A percentile compares a stretch with the other conserved stretches of the same genome.
Conservation (phyloP, 2,888 invertebrate species). For the Heliconius aoede region DNA sequence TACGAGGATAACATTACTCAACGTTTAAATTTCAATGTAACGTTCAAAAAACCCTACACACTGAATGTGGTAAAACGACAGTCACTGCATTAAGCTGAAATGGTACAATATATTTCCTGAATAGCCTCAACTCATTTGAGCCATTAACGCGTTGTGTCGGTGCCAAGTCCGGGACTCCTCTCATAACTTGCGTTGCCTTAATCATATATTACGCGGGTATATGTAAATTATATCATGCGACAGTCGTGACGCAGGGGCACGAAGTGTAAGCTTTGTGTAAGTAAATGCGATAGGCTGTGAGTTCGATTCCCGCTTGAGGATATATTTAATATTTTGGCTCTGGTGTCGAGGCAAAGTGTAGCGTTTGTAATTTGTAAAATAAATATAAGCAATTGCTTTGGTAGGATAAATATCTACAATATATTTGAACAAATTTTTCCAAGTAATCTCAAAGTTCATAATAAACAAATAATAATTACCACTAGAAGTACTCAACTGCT, state of each 20-base stretch:
- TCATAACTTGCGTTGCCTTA: constrained; percentile 28
- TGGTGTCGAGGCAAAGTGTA: too few relatives aligned
- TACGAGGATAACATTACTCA: neutral
- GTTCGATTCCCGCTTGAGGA: too few relatives aligned
- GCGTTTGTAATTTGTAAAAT: too few relatives aligned
- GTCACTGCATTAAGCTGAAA: constrained; percentile 1
- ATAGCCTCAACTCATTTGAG: constrained; percentile 16
- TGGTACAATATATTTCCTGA: constrained; percentile 18
- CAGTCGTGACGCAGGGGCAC: too few relatives aligned
- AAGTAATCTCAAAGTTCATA: neutral
- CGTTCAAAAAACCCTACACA: neutral
- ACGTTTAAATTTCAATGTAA: neutral
- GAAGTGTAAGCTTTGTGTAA: too few relatives aligned
- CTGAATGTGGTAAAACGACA: constrained; percentile 1
- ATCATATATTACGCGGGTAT: constrained; percentile 31
- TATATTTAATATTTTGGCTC: too few relatives aligned
- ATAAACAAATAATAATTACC: constrained; percentile 13
- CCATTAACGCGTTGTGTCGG: constrained; percentile 22
- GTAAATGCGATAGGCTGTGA: too few relatives aligned
- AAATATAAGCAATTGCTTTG: neutral
- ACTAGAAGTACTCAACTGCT: neutral
- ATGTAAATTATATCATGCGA: constrained; percentile 5
- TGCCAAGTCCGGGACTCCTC: constrained; percentile 15
- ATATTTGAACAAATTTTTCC: too few relatives aligned
- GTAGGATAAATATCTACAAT: neutral